These are phyloP conservation scores for Drymonia ruficornis DNA, from an alignment of 2,888 invertebrate species.

Conservation along the genomic window DNA sequence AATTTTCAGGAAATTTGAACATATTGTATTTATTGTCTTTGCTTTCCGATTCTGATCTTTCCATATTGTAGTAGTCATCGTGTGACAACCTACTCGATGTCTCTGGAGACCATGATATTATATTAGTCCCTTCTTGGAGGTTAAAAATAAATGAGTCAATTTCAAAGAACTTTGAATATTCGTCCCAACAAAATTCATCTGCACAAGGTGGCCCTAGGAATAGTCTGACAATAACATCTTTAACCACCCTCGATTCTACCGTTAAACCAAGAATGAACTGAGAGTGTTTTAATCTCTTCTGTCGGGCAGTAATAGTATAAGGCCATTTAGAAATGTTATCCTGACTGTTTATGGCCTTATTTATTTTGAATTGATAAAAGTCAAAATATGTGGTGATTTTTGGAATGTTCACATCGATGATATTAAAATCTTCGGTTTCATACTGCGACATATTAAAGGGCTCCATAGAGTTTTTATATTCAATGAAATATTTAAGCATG, in stretches of 20 bases:
- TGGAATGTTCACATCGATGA: slow-evolving; percentile 50
- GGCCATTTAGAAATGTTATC: slow-evolving; percentile 31
- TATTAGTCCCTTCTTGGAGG: slow-evolving; percentile 60
- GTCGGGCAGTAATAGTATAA: slow-evolving; percentile 54
- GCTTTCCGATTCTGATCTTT: slow-evolving; percentile 31
- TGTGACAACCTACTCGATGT: slow-evolving; percentile 52
- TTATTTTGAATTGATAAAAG: slow-evolving; percentile 61
- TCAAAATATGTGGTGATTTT: slow-evolving; percentile 66
- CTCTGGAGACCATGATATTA: slow-evolving; percentile 60
- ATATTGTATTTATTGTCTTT: slow-evolving; percentile 53
- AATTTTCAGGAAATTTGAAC: slow-evolving; percentile 68
- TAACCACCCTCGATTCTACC: slow-evolving; percentile 51
- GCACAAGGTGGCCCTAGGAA: slow-evolving; percentile 71
- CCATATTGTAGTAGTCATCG: slow-evolving; percentile 57
- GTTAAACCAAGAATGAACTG: slow-evolving; percentile 61
- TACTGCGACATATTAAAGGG: slow-evolving; percentile 58
- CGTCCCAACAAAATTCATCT: slow-evolving; percentile 54
- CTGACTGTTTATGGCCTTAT: slow-evolving; percentile 47
- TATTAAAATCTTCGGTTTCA: slow-evolving; percentile 55
- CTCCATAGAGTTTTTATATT: slow-evolving; percentile 56
- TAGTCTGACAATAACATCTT: slow-evolving; percentile 57
- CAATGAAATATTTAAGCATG: slow-evolving; percentile 61
- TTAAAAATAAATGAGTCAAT: slow-evolving; percentile 56
- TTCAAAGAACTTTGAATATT: slow-evolving; percentile 62
- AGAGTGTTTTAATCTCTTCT: slow-evolving; percentile 63